Evolutionary conservation across 2,888 invertebrate species (phyloP).

Genomic region (Ecdyonurus torrentis): DNA sequence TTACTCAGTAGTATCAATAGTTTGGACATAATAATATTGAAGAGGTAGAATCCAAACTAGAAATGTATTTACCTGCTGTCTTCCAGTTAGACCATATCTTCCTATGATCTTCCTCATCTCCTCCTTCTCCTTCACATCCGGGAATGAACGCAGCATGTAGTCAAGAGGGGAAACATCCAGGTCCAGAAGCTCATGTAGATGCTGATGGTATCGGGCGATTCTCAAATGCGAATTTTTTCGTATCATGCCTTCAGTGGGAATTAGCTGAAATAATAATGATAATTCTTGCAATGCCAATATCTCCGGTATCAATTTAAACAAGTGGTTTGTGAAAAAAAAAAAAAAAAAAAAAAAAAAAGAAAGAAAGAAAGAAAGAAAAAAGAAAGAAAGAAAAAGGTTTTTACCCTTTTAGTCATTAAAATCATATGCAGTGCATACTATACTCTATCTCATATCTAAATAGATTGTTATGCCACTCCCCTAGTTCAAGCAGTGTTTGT

Average conservation of each 20-base stretch:
- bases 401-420: too few relatives aligned
- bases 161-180: constrained; percentile 88
- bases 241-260: constrained; percentile 92
- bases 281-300: not conserved
- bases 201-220: constrained; percentile 97
- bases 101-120: constrained; percentile 99
- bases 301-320: not conserved
- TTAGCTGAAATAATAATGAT: constrained; percentile 38
- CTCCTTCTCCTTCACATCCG: constrained; percentile 92
- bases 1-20: too few relatives aligned
- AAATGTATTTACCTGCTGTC: constrained; percentile 78
- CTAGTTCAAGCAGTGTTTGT: too few relatives aligned
- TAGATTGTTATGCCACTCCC: too few relatives aligned
- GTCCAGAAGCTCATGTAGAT: constrained; percentile 90
- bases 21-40: too few relatives aligned
- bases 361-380: too few relatives aligned
- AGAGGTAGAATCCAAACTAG: too few relatives aligned
- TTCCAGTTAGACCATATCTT: constrained; percentile 89
- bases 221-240: constrained; percentile 95
- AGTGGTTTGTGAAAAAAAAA: too few relatives aligned
- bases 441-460: too few relatives aligned
- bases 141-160: constrained; percentile 96
- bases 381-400: too few relatives aligned
- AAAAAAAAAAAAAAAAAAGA: not conserved
- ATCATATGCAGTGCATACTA: too few relatives aligned